Evolutionary conservation across 2,797 vertebrate species (phyloP).

Genomic region (Leptatherina wallacei): DNA sequence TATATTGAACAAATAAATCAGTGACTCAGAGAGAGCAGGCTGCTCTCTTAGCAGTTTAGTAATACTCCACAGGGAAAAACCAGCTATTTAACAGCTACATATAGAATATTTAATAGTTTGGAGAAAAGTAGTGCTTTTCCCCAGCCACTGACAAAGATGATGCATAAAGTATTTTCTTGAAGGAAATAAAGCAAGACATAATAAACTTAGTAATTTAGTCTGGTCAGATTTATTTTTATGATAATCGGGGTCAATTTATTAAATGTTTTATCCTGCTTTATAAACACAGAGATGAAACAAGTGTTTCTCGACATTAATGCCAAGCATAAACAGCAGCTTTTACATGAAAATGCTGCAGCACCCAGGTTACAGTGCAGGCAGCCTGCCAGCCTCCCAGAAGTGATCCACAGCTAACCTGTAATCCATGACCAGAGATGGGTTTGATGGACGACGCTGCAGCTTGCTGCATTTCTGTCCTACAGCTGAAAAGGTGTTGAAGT

Average conservation of each 20-base stretch:
- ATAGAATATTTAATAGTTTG: constrained; percentile 14
- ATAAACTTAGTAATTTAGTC: not conserved
- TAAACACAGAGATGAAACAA: not conserved
- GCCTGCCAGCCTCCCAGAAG: constrained; percentile 37
- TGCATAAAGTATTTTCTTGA: not conserved
- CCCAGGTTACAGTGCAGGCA: constrained; percentile 22
- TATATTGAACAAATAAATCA: constrained; percentile 10
- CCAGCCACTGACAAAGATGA: not conserved
- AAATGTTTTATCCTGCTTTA: not conserved
- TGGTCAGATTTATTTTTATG: not conserved
- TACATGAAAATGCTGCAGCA: constrained; percentile 7
- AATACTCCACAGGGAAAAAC: constrained; percentile 12
- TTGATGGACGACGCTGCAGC: constrained; percentile 30
- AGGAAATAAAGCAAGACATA: not conserved
- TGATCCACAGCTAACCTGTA: constrained; percentile 57
- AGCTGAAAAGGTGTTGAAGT: constrained; percentile 51
- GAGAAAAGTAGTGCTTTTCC: not conserved
- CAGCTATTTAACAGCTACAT: constrained; percentile 9
- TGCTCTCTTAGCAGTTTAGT: constrained; percentile 3
- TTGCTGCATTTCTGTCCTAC: constrained; percentile 39
- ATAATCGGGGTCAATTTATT: not conserved
- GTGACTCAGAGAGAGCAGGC: constrained; percentile 4
- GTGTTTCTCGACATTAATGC: constrained; percentile 4
- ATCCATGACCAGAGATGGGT: constrained; percentile 34
- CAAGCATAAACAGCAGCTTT: constrained; percentile 13